These are phyloP conservation scores for Limosa lapponica DNA, from an alignment of 2,797 vertebrate genomes.

Conservation along the genomic window DNA sequence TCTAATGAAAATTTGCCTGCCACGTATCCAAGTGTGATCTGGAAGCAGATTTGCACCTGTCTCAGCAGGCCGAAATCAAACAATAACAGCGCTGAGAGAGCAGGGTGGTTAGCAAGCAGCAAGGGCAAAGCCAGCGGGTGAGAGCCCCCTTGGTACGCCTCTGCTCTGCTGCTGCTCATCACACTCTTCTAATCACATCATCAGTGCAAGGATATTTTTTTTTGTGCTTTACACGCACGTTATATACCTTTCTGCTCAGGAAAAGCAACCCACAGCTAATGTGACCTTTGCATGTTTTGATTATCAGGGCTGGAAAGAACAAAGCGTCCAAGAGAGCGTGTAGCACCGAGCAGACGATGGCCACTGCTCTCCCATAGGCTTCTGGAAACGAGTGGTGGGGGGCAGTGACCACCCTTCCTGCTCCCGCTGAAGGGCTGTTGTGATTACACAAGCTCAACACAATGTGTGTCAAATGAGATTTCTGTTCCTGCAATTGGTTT, in stretches of 20 bases:
- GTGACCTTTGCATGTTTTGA: neutral
- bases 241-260: neutral
- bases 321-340: rapidly evolving
- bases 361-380: neutral
- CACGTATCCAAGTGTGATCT: neutral
- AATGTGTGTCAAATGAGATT: rapidly evolving
- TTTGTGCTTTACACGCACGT: neutral
- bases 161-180: neutral
- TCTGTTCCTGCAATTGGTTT: rapidly evolving
- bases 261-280: neutral
- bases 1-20: slow-evolving; percentile 32
- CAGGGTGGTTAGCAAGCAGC: neutral
- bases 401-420: neutral
- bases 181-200: neutral
- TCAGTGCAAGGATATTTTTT: neutral
- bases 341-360: rapidly evolving
- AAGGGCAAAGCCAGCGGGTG: rapidly evolving
- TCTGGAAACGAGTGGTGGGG: rapidly evolving
- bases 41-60: slow-evolving; percentile 57
- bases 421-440: neutral
- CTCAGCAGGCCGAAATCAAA: neutral
- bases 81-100: neutral
- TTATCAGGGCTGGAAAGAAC: neutral
- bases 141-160: neutral
- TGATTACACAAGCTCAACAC: rapidly evolving